Conservation (phyloP, 2,888 invertebrate genomes). For the Chrysodeixis includens region DNA sequence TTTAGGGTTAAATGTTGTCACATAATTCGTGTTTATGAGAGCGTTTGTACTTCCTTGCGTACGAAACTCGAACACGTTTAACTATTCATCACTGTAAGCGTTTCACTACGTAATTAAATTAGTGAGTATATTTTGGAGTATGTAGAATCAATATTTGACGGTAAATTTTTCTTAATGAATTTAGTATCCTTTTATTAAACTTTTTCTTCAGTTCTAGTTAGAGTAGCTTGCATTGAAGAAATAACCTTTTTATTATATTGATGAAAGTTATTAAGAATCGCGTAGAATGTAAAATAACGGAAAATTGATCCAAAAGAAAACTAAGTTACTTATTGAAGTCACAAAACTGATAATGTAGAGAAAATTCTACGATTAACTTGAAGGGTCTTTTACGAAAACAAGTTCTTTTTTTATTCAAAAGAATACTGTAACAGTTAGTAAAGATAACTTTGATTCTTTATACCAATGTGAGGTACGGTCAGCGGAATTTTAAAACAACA, state of each 20-base stretch:
- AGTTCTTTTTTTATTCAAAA: conserved; percentile 34
- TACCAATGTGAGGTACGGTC: conserved; percentile 23
- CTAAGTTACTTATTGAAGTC: conserved; percentile 22
- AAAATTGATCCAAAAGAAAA: no score
- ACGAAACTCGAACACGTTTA: not conserved
- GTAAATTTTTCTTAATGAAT: no score
- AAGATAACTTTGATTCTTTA: conserved; percentile 39
- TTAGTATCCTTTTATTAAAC: no score
- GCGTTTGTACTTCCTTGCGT: not conserved
- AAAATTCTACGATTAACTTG: conserved; percentile 32
- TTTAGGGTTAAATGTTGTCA: conserved; percentile 27
- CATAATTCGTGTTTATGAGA: conserved; percentile 3
- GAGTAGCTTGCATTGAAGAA: no score
- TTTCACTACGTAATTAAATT: not conserved
- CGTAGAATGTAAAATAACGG: no score
- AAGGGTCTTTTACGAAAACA: conserved; percentile 24
- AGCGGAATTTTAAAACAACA: conserved; percentile 27
- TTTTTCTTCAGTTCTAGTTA: no score
- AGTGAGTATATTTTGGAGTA: not conserved
- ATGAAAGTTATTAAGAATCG: no score
- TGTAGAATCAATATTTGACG: not conserved
- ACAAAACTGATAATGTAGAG: conserved; percentile 27
- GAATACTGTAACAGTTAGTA: conserved; percentile 29
- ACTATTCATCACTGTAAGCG: not conserved
- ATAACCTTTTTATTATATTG: no score